These are phyloP conservation scores for Congeria kusceri DNA, from an alignment of 2,888 invertebrate genomes.

Conservation along the genomic window DNA sequence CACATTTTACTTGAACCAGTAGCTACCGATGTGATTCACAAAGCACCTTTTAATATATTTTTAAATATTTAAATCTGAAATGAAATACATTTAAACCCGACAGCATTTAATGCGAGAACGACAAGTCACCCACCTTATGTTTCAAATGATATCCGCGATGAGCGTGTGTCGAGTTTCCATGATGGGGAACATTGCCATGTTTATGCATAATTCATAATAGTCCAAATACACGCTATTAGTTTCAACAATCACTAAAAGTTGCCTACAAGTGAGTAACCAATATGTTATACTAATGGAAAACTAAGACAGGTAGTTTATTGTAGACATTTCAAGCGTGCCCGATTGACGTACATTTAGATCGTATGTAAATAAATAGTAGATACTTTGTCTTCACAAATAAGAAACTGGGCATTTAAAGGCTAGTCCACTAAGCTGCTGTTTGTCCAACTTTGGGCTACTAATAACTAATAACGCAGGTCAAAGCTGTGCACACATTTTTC, in stretches of 20 bases:
- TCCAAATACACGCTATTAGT: constrained; percentile 28
- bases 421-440: no score
- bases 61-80: no score
- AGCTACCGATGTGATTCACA: no score
- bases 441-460: no score
- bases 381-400: constrained; percentile 34
- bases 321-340: constrained; percentile 40
- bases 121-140: not conserved
- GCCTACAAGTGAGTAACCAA: constrained; percentile 10
- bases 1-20: no score
- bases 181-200: constrained; percentile 53
- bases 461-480: no score
- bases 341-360: constrained; percentile 33
- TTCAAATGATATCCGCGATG: not conserved
- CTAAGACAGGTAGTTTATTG: constrained; percentile 42
- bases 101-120: no score
- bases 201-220: constrained; percentile 46
- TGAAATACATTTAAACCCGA: no score
- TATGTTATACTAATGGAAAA: constrained; percentile 21
- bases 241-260: constrained; percentile 26
- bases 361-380: constrained; percentile 31
- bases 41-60: no score
- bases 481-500: no score
- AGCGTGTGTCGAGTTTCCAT: not conserved
- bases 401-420: constrained; percentile 13